Evolutionary conservation across 2,113 vertebrate genomes (phyloP), one percentile per base, ranked within the genome.

Genomic region (Periophthalmus modestus): DNA sequence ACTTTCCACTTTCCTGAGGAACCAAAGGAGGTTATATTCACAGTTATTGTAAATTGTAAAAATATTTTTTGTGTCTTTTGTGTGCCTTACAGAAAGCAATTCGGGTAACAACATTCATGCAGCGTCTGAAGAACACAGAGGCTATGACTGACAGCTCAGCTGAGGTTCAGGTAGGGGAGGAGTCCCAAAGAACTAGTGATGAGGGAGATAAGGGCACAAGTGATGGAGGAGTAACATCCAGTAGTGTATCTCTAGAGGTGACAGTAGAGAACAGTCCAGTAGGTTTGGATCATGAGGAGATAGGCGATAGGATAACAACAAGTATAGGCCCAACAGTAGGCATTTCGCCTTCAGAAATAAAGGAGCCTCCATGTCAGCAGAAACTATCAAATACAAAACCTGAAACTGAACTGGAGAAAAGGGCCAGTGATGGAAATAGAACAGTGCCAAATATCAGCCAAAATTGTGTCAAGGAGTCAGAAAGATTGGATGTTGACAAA

Each of bases 71-170:
- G 69, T 81, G 75, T 75, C 68, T 79, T 68, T 81, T 85, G 36
- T 82, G 46, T 75, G 10, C 72, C 81, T 86, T 85, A 54, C 93
- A 96, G 95, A 96, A 96, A 94, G 95, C 95, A 0, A 95, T 95
- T 63, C 93, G 95, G 16, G 93, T 95, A 54, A 95, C 95, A 54
- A 95, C 95, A 19, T 95, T 96, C 85, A 95, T 96, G 95, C 95
- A 96, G 67, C 92, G 94, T 5, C 89, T 96, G 79, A 92, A 94
- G 77, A 94, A 94, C 61, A 82, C 93, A 4, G 94, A 94, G 62
- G 78, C 82, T 13, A 18, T 88, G 6, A 74, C 34, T 58, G 89
- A 93, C 72, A 90, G 73, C 54, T 87, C 83, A 39, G 69, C 81
- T 7, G 91, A 91, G 48, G 81, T 69, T 79, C 86, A 87, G 70